Percentiles rank a stretch among this genome's conserved stretches.
phyloP scores from a whole-genome alignment of 2,797 vertebrate species.

The Micropoecilia bifurca region DNA sequence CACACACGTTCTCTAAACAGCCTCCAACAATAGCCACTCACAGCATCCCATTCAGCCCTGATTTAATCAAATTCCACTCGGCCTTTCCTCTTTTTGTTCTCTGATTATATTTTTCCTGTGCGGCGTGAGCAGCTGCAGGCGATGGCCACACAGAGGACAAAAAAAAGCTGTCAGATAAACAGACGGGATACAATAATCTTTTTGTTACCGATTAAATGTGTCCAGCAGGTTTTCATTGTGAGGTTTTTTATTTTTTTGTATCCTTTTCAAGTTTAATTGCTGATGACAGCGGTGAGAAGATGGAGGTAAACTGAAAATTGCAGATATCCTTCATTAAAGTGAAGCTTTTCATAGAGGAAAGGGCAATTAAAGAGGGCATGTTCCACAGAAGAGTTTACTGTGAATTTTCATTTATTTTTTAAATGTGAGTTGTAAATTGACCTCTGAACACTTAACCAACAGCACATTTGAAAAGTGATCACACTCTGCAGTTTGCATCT shows the following conservation, averaged over 20 bases:
- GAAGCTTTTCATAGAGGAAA: conserved; percentile 13
- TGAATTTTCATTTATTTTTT: conserved; percentile 16
- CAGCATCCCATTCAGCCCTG: conserved; percentile 62
- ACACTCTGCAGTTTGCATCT: neutral
- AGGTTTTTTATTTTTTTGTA: conserved; percentile 9
- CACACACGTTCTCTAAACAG: conserved; percentile 48
- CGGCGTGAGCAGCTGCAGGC: conserved; percentile 53
- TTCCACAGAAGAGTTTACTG: neutral
- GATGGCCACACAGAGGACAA: conserved; percentile 5
- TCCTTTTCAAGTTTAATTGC: conserved; percentile 60
- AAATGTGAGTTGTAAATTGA: conserved; percentile 6
- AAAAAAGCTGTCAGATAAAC: conserved; percentile 65
- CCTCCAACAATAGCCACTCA: conserved; percentile 68
- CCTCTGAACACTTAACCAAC: conserved; percentile 4
- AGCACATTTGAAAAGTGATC: conserved; percentile 8
- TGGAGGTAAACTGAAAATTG: conserved; percentile 36
- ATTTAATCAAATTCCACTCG: conserved; percentile 73
- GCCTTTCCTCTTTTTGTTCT: conserved; percentile 62
- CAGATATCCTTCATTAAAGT: conserved; percentile 27
- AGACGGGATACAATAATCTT: conserved; percentile 64
- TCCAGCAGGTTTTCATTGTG: conserved; percentile 38
- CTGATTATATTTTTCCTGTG: conserved; percentile 57
- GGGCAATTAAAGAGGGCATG: conserved; percentile 1
- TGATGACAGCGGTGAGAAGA: conserved; percentile 33
- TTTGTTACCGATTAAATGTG: conserved; percentile 65